Evolutionary conservation across 2,797 vertebrate genomes (phyloP).

Genomic region (Rhinoraja longicauda): DNA sequence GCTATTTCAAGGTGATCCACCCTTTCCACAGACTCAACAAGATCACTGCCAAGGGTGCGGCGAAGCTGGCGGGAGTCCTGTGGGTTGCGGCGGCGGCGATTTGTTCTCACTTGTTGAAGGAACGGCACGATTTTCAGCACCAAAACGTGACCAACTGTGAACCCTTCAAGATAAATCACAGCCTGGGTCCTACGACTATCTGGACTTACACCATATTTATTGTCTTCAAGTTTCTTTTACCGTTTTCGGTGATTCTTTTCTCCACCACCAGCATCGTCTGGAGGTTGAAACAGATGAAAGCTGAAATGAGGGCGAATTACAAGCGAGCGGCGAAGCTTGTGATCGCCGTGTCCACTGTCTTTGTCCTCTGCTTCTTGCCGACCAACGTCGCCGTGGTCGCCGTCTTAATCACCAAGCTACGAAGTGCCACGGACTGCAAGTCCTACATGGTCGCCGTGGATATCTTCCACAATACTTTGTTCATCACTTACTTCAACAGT

Average conservation of each 20-base stretch:
- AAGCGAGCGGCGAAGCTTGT: constrained; percentile 36
- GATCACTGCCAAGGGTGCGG: not conserved
- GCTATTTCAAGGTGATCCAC: constrained; percentile 33
- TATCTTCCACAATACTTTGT: constrained; percentile 27
- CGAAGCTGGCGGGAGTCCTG: not conserved
- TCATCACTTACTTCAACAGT: constrained; percentile 39
- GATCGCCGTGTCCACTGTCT: constrained; percentile 36
- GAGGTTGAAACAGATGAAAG: constrained; percentile 36
- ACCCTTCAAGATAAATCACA: constrained; percentile 29
- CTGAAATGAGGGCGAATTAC: not conserved
- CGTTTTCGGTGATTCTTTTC: constrained; percentile 23
- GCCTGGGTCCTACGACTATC: not conserved
- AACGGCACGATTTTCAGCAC: constrained; percentile 6
- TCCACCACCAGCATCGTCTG: constrained; percentile 39
- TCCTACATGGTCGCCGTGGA: constrained; percentile 17
- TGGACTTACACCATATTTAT: constrained; percentile 40
- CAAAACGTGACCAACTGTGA: constrained; percentile 38
- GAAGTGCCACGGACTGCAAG: not conserved
- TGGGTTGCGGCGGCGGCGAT: constrained; percentile 4
- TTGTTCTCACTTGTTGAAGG: constrained; percentile 21
- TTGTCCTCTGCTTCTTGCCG: constrained; percentile 40
- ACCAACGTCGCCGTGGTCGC: constrained; percentile 27
- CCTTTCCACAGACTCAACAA: not conserved
- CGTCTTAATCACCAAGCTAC: constrained; percentile 28
- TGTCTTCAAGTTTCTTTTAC: constrained; percentile 35